Evolutionary conservation across 1,140 invertebrate genomes (phyloP).

Genomic region (Carposina sasakii): DNA sequence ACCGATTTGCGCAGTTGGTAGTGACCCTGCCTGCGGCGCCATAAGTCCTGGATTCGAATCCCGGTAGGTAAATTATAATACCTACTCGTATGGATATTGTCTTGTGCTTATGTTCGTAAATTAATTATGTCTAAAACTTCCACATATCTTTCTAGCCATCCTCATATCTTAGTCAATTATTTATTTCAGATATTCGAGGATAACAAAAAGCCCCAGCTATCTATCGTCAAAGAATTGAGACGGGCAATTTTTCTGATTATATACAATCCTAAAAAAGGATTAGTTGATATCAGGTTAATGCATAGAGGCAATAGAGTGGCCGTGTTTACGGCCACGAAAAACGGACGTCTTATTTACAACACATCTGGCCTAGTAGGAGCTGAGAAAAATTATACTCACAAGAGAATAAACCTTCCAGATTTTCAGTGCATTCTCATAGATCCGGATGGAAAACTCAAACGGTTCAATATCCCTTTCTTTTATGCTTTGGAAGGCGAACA

Average conservation of each 20-base stretch:
- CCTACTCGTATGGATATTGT: too few species aligned
- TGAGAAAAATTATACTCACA: slow-evolving; percentile 55
- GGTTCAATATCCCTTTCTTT: slow-evolving; percentile 92
- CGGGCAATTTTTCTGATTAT: slow-evolving; percentile 59
- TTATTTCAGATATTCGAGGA: slow-evolving; percentile 61
- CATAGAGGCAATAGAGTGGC: slow-evolving; percentile 91
- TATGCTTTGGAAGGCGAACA: slow-evolving; percentile 91
- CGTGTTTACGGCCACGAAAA: slow-evolving; percentile 90
- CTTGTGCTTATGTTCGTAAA: too few species aligned
- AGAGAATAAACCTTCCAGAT: slow-evolving; percentile 72
- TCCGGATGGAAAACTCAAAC: slow-evolving; percentile 84
- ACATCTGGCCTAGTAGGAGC: slow-evolving; percentile 85
- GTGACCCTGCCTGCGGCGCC: too few species aligned
- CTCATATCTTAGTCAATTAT: not conserved
- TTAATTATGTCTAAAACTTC: too few species aligned
- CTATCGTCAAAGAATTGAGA: slow-evolving; percentile 49
- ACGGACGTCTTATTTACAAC: slow-evolving; percentile 84
- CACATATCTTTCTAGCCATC: too few species aligned
- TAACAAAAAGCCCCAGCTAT: slow-evolving; percentile 56
- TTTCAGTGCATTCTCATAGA: slow-evolving; percentile 88
- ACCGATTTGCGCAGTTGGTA: too few species aligned
- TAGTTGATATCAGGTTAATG: slow-evolving; percentile 61
- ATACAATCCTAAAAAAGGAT: slow-evolving; percentile 61
- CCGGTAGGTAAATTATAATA: too few species aligned
- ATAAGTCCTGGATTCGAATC: too few species aligned